Conservation (phyloP, 2,113 vertebrate species). For the Phrynosoma platyrhinos region DNA sequence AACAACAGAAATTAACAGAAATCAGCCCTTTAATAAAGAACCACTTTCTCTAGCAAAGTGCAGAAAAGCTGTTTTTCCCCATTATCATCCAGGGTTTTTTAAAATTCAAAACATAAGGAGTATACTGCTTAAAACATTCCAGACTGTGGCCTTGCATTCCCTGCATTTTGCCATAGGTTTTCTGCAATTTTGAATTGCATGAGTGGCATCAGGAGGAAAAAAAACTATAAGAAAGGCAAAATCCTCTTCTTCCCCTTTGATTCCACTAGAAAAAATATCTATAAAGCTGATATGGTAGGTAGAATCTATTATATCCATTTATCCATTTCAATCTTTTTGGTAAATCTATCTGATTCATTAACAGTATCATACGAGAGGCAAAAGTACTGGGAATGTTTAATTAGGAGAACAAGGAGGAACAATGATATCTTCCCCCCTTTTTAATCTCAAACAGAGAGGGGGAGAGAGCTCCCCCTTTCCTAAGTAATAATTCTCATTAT, state of each 20-base stretch:
- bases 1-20: slow-evolving; percentile 7
- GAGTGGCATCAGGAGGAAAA: too few relatives aligned
- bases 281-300: neutral
- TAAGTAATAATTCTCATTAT: too few relatives aligned
- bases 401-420: neutral
- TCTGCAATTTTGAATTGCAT: neutral
- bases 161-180: neutral
- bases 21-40: neutral
- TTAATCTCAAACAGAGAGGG: too few relatives aligned
- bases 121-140: neutral
- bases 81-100: neutral
- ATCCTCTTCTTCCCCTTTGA: neutral
- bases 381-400: neutral
- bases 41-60: neutral
- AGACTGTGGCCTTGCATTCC: neutral
- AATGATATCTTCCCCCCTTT: too few relatives aligned
- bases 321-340: neutral
- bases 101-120: neutral
- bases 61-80: neutral
- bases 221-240: neutral
- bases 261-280: neutral
- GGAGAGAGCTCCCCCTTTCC: too few relatives aligned
- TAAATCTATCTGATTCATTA: neutral
- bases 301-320: neutral
- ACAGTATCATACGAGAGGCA: neutral